Base-by-base conservation (phyloP, 2,888 invertebrate species). In the Zygaena filipendulae region DNA sequence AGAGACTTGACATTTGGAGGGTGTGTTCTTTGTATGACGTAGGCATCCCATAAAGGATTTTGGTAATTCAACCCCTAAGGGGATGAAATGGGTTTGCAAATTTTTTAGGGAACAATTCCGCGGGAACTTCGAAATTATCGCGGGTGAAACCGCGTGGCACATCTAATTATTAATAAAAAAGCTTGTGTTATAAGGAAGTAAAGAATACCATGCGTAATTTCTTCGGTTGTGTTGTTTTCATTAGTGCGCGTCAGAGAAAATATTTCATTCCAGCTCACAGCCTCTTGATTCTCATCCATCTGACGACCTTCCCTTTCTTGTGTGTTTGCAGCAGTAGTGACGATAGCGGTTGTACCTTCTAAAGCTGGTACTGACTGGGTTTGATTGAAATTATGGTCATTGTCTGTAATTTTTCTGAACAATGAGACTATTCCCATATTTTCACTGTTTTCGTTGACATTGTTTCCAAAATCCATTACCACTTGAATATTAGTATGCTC, bases 361-460 rank as follows among this genome's bases (percentile, higher is more conserved):
- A 79, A 74, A 42, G 82, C 77, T 38, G 77, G 69, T 43, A 71
- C 71, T 13, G 75, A 55, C 24, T 62, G 59, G 39, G 58, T 72
- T 20, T 69, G 64, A 38, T 69, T 70, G n/a, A 28, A 31, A 10
- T 48, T 41, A 10, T 45, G 42, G 27, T 43, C 45, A 35, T 67
- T 66, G 37, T 71, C 74, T 1, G 81, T 79, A 27, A 81, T 75
- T 47, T 84, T 84, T 41, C 82, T 79, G 40, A 85, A 84, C 23
- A 85, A 68, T 11, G 85, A 83, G 42, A 84, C 81, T 32, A 85
- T 84, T 27, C 85, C 84, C 63, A 84, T 77, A 45, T 83, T 84
- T 50, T 84, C 84, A 20, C 69, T 68, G 38, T 77, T 68, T 42
- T 77, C 75, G 34, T 79, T 74, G 1, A 74, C 68, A 40, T 79